A percentile compares a stretch with the other conserved stretches of the same genome.
phyloP scores from a whole-genome alignment of 1,140 invertebrate species.

The Heliconius hermathena region DNA sequence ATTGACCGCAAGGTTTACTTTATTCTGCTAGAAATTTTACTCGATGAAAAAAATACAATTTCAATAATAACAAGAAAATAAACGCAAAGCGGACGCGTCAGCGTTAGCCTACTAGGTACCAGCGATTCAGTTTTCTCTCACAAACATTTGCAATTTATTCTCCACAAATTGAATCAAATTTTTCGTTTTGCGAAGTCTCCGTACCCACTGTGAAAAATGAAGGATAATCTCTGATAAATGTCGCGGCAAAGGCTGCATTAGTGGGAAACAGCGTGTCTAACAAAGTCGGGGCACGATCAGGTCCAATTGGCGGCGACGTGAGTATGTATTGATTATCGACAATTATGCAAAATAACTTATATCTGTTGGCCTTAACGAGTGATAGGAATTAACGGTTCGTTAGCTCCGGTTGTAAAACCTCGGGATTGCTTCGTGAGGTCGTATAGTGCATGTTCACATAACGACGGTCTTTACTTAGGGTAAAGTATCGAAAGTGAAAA shows the following conservation, averaged over 20 bases:
- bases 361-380: constrained; percentile 56
- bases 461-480: too few relatives aligned
- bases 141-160: constrained; percentile 28
- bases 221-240: neutral
- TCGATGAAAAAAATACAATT: constrained; percentile 44
- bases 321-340: constrained; percentile 61
- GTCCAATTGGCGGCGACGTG: constrained; percentile 49
- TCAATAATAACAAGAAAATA: constrained; percentile 36
- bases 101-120: neutral
- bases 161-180: constrained; percentile 11
- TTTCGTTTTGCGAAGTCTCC: neutral
- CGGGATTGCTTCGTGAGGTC: constrained; percentile 19
- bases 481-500: too few relatives aligned
- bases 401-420: constrained; percentile 41
- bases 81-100: constrained; percentile 30
- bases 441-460: constrained; percentile 8
- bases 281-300: constrained; percentile 14
- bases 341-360: constrained; percentile 69
- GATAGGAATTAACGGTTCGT: constrained; percentile 59
- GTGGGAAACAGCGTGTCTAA: constrained; percentile 7
- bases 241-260: constrained; percentile 16
- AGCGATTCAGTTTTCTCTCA: constrained; percentile 20
- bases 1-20: constrained; percentile 78
- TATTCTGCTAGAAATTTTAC: constrained; percentile 66
- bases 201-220: constrained; percentile 1